Base-by-base conservation (phyloP, 2,113 vertebrate genomes). In the Nematolebias whitei region DNA sequence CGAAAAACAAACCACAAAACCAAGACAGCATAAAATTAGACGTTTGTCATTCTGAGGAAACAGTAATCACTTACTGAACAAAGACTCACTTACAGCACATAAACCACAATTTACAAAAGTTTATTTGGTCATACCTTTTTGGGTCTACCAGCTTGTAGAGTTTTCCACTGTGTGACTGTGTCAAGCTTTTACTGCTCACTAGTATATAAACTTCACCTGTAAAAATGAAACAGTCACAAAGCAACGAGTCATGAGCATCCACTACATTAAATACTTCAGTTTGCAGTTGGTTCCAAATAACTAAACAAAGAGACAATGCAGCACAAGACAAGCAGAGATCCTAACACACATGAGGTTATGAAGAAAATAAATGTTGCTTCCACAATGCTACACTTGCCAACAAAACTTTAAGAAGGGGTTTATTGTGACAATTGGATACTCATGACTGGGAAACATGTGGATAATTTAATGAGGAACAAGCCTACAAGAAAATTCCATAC, bases 121-220 rank as follows among this genome's bases (percentile, higher is more conserved):
- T 12, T 26, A 41, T 18, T 51, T 59, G 15, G 58, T 51, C 48
- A 85, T 90, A 99, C 98, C 97, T 96, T 94, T 98, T 99, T 1
- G 98, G 97, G 82, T 99, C 98, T 72, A 98, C 40, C 44, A 99
- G 93, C 85, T 96, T 98, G 93, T 96, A 99, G 83, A 99, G 95
- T 86, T 96, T 99, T 83, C 96, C 97, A 1, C 94, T 98, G 89
- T 97, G 93, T 63, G 95, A 92, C 86, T 98, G 96, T 23, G 92
- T 92, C 94, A 96, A 92, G 82, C 93, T 98, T 94, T 99, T 99
- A 92, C 95, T 97, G 85, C 93, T 98, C 45, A 96, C 94, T 83
- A 98, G 90, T 76, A 99, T 93, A 85, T 98, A 99, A 77, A 98
- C 91, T 89, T 99, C 98, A 87, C 98, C 98, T 99, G 91, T 85